Percentiles rank a stretch among this genome's conserved stretches.
Evolutionary conservation across 2,113 vertebrate species (phyloP).

Genomic region (Hemiscyllium ocellatum): DNA sequence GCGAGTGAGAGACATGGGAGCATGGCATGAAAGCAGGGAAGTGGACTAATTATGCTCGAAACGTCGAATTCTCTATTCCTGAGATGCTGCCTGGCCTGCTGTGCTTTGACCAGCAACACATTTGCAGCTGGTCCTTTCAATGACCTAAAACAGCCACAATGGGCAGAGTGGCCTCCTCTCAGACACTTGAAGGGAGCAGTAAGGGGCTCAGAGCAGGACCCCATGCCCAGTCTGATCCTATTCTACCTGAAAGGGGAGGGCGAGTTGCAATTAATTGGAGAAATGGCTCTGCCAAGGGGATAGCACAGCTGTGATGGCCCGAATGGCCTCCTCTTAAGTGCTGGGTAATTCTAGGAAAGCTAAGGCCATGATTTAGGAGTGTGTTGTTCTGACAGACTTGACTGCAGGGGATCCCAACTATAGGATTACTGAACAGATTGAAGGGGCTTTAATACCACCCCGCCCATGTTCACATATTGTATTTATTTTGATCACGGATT

Average conservation of each 20-base stretch:
- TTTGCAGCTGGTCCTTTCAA: too few species aligned
- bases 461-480: too few species aligned
- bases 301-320: not conserved
- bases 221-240: too few species aligned
- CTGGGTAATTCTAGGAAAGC: not conserved
- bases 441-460: not conserved
- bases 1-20: too few species aligned
- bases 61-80: too few species aligned
- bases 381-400: not conserved
- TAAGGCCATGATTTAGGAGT: not conserved
- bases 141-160: not conserved
- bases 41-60: too few species aligned
- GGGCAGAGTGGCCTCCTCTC: not conserved
- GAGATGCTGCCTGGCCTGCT: too few species aligned
- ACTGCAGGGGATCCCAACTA: not conserved
- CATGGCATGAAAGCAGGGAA: too few species aligned
- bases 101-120: too few species aligned
- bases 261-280: not conserved
- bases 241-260: not conserved
- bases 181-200: too few species aligned
- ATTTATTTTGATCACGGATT: not conserved
- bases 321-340: not conserved
- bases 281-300: not conserved
- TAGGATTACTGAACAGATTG: not conserved
- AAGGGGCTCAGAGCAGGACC: too few species aligned